phyloP scores from a whole-genome alignment of 2,888 invertebrate species.

The Scaptomyza cyrtandrae region DNA sequence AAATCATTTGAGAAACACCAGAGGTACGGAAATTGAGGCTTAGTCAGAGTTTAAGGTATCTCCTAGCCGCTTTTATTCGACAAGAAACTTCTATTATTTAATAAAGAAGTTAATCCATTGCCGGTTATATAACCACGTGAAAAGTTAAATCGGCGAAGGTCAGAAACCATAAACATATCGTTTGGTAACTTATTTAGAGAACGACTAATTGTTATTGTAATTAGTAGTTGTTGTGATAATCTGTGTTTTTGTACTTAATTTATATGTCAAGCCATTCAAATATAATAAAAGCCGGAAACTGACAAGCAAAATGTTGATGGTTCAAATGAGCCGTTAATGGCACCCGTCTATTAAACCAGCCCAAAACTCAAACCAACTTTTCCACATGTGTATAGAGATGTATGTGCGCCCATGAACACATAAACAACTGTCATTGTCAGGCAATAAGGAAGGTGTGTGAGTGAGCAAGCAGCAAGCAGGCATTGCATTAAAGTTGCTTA shows the following conservation, averaged over 20 bases:
- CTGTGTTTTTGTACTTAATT: constrained; percentile 41
- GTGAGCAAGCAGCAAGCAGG: constrained; percentile 37
- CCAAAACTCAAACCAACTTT: constrained; percentile 24
- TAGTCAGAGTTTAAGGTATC: no score
- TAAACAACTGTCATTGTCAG: constrained; percentile 36
- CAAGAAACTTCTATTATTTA: no score
- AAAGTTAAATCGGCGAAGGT: not conserved
- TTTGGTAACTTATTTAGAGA: constrained; percentile 28
- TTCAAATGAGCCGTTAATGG: constrained; percentile 61
- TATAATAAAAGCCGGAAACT: constrained; percentile 32
- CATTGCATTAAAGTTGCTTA: constrained; percentile 61
- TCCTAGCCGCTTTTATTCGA: no score
- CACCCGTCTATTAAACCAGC: no score
- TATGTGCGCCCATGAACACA: not conserved
- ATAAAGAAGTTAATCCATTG: constrained; percentile 10
- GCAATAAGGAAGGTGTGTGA: constrained; percentile 22
- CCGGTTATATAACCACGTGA: constrained; percentile 4
- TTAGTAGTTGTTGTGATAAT: constrained; percentile 43
- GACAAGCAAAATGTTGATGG: constrained; percentile 40
- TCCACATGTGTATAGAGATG: not conserved
- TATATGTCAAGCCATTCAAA: constrained; percentile 54
- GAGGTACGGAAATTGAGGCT: no score
- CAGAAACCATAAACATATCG: constrained; percentile 4
- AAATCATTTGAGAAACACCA: no score
- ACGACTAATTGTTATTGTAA: constrained; percentile 33